Base-by-base conservation (phyloP, 2,888 invertebrate species). In the Torymus texanus region DNA sequence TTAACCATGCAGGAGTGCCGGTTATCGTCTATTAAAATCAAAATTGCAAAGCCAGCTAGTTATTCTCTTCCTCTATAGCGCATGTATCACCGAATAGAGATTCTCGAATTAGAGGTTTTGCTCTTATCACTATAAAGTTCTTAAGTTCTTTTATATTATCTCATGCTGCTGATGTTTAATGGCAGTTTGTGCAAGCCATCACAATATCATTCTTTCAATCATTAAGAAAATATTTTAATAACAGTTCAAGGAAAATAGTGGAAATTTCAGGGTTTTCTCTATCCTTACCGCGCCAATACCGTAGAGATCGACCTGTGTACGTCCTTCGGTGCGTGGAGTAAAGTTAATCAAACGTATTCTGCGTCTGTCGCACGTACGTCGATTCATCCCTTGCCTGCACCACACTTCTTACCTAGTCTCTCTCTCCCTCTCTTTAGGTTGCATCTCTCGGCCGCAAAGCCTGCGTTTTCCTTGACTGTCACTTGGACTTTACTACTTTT, bases 11-110 rank as follows among this genome's bases (percentile, higher is more conserved):
- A 53, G 2, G 55, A 24, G 21, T 16, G 12, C n/a, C 16, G 21
- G 50, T 63, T 71, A 76, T 76, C 76, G 58, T n/a, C 70, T 58
- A 76, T 76, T 76, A 70, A 76, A 76, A 76, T 70, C 76, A 76
- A 55, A 76, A 76, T 70, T 76, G 53, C 70, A 70, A 76, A 62
- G n/a, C 63, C 24, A 56, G n/a, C 12, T 56, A 63, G 41, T 66
- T 21, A 21, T 66, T 41, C 53, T 16, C 76, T 65, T 70, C 63
- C 58, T 70, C 11, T 41, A 10, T 8, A 13, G 59, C 21, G 14
- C 61, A 8, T 67, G 58, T 58, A 74, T 74, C 65, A 65, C 14
- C 51, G 51, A 50, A 18, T 13, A 12, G 8, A 24, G 53, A 67
- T 53, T 75, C 21, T 61, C 13, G 51, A 53, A 61, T 68, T 59